Conservation (phyloP, 2,113 vertebrate species). For the Cyanoramphus novaezelandiae region DNA sequence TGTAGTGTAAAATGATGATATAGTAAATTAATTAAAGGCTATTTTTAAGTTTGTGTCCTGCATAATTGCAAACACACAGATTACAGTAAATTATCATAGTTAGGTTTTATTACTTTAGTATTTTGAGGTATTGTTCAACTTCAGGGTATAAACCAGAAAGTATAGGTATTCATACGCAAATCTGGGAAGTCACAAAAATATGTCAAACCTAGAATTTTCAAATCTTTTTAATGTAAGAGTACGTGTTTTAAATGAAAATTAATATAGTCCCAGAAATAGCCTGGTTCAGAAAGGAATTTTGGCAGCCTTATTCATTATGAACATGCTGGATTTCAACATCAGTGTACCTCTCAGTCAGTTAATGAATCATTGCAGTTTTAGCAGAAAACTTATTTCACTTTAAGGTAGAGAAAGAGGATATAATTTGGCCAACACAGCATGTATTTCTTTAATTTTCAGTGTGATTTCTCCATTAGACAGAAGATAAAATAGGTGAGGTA, state of each 20-base stretch:
- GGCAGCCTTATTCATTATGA: neutral
- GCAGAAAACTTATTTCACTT: neutral
- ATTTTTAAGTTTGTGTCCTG: neutral
- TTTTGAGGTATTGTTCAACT: neutral
- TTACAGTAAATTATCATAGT: neutral
- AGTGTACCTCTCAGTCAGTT: neutral
- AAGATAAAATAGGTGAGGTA: neutral
- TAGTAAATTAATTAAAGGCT: neutral
- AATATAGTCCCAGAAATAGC: neutral
- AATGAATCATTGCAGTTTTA: neutral
- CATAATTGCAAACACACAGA: neutral
- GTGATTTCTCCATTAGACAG: neutral
- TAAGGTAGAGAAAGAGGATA: neutral
- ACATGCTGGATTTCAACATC: neutral
- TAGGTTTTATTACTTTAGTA: neutral
- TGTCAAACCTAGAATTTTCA: neutral
- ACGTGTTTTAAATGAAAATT: neutral
- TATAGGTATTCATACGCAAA: neutral
- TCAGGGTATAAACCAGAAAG: neutral
- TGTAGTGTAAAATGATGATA: neutral
- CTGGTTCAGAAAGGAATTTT: neutral
- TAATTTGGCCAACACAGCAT: neutral
- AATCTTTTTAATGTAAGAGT: neutral
- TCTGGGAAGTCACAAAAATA: neutral
- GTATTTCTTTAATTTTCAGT: neutral